A percentile compares a stretch with the other conserved stretches of the same genome.
Conservation (phyloP, 1,140 invertebrate species). For the Gonatopus flavifemur region DNA sequence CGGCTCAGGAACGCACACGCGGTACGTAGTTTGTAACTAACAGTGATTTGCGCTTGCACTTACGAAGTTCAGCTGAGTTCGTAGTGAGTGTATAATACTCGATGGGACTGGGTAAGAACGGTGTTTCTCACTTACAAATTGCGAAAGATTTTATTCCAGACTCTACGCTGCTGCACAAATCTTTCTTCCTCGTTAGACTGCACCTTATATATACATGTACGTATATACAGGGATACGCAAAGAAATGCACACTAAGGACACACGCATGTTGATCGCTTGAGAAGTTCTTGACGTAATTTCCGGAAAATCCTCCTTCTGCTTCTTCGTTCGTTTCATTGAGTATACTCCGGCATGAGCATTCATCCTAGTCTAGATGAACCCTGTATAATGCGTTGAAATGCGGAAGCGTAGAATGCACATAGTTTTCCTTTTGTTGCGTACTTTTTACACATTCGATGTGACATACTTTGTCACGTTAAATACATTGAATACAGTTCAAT, state of each 20-base stretch:
- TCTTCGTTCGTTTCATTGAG: no score
- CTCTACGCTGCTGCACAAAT: neutral
- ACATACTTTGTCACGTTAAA: no score
- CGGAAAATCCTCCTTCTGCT: slow-evolving; percentile 3
- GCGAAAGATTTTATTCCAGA: slow-evolving; percentile 20
- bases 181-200: slow-evolving; percentile 13
- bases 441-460: no score
- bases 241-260: neutral
- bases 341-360: no score
- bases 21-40: no score
- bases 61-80: slow-evolving; percentile 1
- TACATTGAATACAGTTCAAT: no score
- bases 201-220: neutral
- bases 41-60: neutral
- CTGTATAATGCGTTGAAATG: no score
- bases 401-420: no score
- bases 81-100: slow-evolving; percentile 1
- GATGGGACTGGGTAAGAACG: slow-evolving; percentile 23
- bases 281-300: slow-evolving; percentile 15
- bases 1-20: no score
- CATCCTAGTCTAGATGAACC: no score
- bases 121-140: slow-evolving; percentile 31
- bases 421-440: no score
- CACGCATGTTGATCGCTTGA: neutral
- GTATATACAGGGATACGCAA: neutral